Evolutionary conservation across 1,140 invertebrate genomes (phyloP).

Genomic region (Brachionus rotundiformis): DNA sequence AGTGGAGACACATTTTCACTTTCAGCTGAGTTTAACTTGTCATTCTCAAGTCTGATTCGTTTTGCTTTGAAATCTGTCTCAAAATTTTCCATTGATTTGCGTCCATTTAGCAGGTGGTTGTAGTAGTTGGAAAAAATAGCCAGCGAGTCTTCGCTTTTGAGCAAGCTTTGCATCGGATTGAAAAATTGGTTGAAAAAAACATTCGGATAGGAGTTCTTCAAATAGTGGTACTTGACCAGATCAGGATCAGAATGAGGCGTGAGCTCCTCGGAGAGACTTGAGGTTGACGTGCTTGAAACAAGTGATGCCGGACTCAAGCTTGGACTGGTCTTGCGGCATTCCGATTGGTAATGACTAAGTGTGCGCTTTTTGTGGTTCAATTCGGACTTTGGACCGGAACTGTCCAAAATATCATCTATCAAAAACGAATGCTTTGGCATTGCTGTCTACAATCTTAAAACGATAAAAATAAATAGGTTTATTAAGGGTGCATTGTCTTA

Average conservation of each 20-base stretch:
- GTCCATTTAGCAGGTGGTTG: neutral
- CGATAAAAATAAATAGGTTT: neutral
- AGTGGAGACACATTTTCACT: conserved; percentile 45
- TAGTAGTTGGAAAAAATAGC: neutral
- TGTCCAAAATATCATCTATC: conserved; percentile 48
- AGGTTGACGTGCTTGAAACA: neutral
- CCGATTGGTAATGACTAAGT: neutral
- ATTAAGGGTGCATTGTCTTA: too few relatives aligned
- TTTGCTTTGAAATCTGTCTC: neutral
- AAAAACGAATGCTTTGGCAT: conserved; percentile 50
- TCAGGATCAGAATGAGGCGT: neutral
- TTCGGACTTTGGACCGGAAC: neutral
- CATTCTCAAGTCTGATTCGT: neutral
- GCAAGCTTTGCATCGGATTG: conserved; percentile 8
- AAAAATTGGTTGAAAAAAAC: conserved; percentile 20
- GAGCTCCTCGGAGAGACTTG: neutral
- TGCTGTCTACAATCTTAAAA: neutral
- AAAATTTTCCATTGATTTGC: neutral
- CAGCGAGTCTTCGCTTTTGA: conserved; percentile 5
- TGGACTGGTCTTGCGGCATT: neutral
- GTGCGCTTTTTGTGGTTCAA: neutral
- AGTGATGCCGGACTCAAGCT: conserved; percentile 19
- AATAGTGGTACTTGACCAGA: neutral
- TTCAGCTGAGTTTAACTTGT: neutral
- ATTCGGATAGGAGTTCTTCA: neutral